These are phyloP conservation scores for Acleris sparsana DNA, from an alignment of 2,888 invertebrate genomes.

Conservation along the genomic window DNA sequence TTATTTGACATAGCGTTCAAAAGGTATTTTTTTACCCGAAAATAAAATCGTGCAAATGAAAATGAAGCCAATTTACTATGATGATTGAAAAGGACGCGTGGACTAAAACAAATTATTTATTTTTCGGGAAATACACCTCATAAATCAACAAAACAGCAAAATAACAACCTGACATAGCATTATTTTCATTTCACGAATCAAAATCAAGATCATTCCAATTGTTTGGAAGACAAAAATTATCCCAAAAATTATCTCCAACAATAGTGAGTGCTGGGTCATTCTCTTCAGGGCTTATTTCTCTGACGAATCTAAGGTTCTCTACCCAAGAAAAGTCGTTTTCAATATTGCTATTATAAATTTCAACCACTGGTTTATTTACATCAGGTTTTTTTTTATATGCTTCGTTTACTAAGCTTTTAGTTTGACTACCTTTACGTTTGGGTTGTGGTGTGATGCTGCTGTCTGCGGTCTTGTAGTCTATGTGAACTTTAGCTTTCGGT, in stretches of 20 bases:
- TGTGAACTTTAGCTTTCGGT: neutral
- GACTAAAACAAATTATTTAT: too few relatives aligned
- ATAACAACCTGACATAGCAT: too few relatives aligned
- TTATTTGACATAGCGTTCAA: too few relatives aligned
- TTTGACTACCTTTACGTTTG: neutral
- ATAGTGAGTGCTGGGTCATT: constrained; percentile 43
- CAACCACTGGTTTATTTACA: constrained; percentile 1
- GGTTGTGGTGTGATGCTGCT: neutral
- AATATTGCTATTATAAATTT: constrained; percentile 24
- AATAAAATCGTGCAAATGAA: too few relatives aligned
- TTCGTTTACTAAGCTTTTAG: neutral
- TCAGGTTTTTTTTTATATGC: neutral
- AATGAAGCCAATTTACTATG: neutral
- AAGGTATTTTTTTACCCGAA: too few relatives aligned
- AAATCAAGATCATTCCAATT: constrained; percentile 56
- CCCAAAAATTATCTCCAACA: constrained; percentile 59
- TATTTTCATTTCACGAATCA: constrained; percentile 25
- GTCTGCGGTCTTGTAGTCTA: neutral
- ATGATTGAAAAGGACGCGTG: neutral
- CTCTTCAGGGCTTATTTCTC: constrained; percentile 58
- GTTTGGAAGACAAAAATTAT: constrained; percentile 54
- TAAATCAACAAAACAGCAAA: too few relatives aligned
- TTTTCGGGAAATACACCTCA: too few relatives aligned
- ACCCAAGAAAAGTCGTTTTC: constrained; percentile 64
- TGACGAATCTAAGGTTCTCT: constrained; percentile 60